Conservation (phyloP, 2,888 invertebrate genomes). For the Aplocera efformata region DNA sequence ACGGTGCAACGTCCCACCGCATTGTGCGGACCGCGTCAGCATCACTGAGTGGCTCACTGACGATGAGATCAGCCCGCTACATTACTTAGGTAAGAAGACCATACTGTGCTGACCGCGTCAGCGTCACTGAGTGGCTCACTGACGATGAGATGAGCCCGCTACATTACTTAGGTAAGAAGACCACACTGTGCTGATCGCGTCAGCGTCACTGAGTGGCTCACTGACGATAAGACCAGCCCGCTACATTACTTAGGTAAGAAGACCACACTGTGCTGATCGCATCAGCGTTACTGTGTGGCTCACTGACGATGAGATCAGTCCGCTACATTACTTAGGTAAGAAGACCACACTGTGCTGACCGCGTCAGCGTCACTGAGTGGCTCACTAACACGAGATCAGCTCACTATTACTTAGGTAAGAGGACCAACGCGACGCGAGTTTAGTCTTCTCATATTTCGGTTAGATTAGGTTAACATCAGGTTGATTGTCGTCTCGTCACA, state of each 20-base stretch:
- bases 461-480: no score
- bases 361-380: no score
- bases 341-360: no score
- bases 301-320: slow-evolving; percentile 89
- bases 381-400: no score
- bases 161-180: slow-evolving; percentile 55
- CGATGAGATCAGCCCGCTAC: slow-evolving; percentile 85
- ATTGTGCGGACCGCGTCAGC: slow-evolving; percentile 92
- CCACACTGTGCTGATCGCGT: slow-evolving; percentile 93
- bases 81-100: slow-evolving; percentile 69
- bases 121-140: slow-evolving; percentile 94
- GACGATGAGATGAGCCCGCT: slow-evolving; percentile 88
- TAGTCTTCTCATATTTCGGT: no score
- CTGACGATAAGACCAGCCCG: slow-evolving; percentile 89
- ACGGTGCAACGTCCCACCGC: slow-evolving; percentile 93
- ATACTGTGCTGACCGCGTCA: slow-evolving; percentile 93
- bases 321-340: slow-evolving; percentile 71
- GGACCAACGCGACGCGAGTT: no score
- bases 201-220: slow-evolving; percentile 93
- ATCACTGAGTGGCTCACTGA: slow-evolving; percentile 95
- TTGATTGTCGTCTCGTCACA: no score
- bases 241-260: slow-evolving; percentile 59
- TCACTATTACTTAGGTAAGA: no score
- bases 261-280: slow-evolving; percentile 86
- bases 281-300: slow-evolving; percentile 75